These are phyloP conservation scores for Drosophila seclusa DNA, from an alignment of 2,888 invertebrate genomes.

Conservation along the genomic window DNA sequence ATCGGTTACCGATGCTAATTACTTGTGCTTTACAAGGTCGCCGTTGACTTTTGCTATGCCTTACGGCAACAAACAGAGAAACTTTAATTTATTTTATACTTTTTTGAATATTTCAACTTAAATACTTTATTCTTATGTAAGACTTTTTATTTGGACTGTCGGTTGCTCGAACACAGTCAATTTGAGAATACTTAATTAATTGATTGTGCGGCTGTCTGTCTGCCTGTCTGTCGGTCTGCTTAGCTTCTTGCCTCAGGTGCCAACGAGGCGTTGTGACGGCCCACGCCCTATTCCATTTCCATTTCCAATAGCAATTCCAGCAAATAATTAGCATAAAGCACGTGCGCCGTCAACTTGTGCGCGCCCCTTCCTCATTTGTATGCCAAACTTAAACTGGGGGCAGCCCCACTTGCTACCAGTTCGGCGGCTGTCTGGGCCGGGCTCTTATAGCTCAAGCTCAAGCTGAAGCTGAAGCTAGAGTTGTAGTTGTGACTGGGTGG, in stretches of 20 bases:
- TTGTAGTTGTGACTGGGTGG: slow-evolving; percentile 31
- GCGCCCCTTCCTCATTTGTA: slow-evolving; percentile 69
- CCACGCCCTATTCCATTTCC: slow-evolving; percentile 69
- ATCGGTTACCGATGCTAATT: slow-evolving; percentile 5
- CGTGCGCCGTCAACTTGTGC: slow-evolving; percentile 65
- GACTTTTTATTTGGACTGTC: neutral
- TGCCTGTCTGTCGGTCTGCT: neutral
- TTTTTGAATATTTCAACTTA: neutral
- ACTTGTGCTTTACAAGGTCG: neutral
- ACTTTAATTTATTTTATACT: slow-evolving; percentile 1
- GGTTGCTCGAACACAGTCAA: neutral
- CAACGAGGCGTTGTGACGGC: slow-evolving; percentile 22
- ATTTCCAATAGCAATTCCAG: slow-evolving; percentile 51
- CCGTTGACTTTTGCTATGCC: neutral
- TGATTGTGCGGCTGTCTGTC: slow-evolving; percentile 35
- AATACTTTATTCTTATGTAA: neutral
- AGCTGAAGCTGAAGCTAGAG: neutral
- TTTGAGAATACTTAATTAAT: slow-evolving; percentile 57
- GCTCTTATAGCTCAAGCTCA: slow-evolving; percentile 9
- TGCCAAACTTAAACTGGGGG: slow-evolving; percentile 53
- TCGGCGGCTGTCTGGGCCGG: slow-evolving; percentile 44
- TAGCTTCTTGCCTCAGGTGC: slow-evolving; percentile 13
- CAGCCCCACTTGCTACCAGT: slow-evolving; percentile 44
- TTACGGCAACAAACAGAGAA: neutral
- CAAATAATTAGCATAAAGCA: slow-evolving; percentile 78